Evolutionary conservation across 2,888 invertebrate species (phyloP).

Genomic region (Creontiades dilutus): DNA sequence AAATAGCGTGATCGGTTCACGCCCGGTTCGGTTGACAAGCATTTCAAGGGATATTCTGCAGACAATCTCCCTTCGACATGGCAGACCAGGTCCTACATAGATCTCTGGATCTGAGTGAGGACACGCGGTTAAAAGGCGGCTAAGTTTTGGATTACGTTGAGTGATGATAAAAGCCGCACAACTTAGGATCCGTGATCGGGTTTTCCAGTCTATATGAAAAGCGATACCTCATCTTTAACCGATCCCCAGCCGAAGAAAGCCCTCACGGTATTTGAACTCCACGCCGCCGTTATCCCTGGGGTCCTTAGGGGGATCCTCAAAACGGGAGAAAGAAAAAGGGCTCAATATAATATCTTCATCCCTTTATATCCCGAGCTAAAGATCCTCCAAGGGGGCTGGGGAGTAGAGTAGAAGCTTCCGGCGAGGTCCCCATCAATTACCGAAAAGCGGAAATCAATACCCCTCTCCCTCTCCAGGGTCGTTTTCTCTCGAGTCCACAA

Average conservation of each 20-base stretch:
- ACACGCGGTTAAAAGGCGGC: background rate
- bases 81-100: too few species aligned
- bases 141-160: slow-evolving; percentile 4
- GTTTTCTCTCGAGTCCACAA: slow-evolving; percentile 23
- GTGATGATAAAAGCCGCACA: slow-evolving; percentile 36
- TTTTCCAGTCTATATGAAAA: background rate
- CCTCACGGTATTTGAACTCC: slow-evolving; percentile 35
- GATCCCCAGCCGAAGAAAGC: background rate
- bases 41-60: too few species aligned
- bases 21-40: too few species aligned
- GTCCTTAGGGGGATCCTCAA: background rate
- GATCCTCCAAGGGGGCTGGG: background rate
- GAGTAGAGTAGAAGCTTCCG: background rate
- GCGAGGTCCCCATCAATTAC: slow-evolving; percentile 41
- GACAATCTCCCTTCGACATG: too few species aligned
- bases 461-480: background rate
- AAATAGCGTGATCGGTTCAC: too few species aligned
- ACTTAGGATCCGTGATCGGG: background rate
- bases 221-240: slow-evolving; percentile 20
- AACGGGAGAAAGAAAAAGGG: slow-evolving; percentile 19
- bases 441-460: slow-evolving; percentile 40
- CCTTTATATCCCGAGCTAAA: background rate
- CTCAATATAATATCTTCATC: slow-evolving; percentile 51
- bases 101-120: background rate
- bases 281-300: background rate